Conservation (phyloP, 2,797 vertebrate genomes). For the Gymnopithys bicolor region DNA sequence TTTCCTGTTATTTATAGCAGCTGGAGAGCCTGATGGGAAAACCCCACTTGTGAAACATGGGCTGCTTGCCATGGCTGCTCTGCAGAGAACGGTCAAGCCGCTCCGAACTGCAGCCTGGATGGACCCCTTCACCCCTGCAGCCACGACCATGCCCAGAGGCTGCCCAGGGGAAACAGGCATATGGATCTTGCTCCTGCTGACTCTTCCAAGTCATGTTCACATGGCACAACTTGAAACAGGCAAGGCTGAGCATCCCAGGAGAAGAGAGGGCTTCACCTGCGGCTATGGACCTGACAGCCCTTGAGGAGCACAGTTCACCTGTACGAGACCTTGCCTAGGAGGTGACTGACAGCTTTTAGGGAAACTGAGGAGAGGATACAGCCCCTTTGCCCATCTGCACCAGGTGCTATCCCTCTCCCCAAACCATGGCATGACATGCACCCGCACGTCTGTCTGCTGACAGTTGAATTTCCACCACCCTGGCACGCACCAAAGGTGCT, state of each 20-base stretch:
- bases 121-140: neutral
- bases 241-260: neutral
- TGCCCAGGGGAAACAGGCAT: fast-evolving
- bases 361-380: neutral
- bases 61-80: slow-evolving; percentile 5
- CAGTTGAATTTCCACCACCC: neutral
- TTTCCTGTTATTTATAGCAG: slow-evolving; percentile 72
- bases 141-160: neutral
- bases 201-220: neutral
- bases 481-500: neutral
- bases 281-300: neutral
- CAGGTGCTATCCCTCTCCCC: neutral
- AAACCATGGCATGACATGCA: fast-evolving
- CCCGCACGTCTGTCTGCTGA: neutral
- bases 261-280: neutral
- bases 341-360: neutral
- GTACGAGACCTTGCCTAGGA: fast-evolving
- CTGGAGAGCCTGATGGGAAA: slow-evolving; percentile 69
- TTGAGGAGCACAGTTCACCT: neutral
- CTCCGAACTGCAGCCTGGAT: neutral
- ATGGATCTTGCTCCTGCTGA: neutral
- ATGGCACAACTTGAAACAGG: neutral
- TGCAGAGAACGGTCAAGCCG: neutral
- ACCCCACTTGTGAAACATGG: slow-evolving; percentile 53
- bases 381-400: neutral